phyloP scores from a whole-genome alignment of 2,797 vertebrate genomes.

The Eulemur mongoz region DNA sequence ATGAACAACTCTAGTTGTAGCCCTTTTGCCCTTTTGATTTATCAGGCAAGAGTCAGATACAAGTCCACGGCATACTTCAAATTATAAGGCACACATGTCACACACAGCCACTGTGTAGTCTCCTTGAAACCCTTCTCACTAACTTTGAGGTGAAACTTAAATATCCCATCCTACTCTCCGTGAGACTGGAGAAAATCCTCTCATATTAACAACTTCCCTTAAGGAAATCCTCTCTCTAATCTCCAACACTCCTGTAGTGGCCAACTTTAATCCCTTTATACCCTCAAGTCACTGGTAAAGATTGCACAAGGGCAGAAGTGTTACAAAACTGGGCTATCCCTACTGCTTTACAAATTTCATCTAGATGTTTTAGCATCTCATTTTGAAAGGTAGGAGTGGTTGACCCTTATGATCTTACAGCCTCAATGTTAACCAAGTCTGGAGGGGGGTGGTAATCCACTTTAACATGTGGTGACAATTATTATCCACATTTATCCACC shows the following conservation, averaged over 20 bases:
- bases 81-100: neutral
- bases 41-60: neutral
- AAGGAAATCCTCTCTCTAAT: neutral
- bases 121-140: neutral
- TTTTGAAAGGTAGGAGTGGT: neutral
- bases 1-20: neutral
- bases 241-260: neutral
- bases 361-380: neutral
- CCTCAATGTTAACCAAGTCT: neutral
- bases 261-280: constrained; percentile 32
- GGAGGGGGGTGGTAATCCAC: neutral
- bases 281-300: neutral
- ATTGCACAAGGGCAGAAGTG: neutral
- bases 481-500: neutral
- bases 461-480: neutral
- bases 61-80: neutral
- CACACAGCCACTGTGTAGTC: neutral
- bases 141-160: neutral
- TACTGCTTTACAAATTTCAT: neutral
- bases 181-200: neutral
- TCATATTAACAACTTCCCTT: neutral
- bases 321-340: neutral
- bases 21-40: neutral
- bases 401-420: neutral
- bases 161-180: neutral